Evolutionary conservation across 2,113 vertebrate genomes (phyloP).

Genomic region (Marmota flaviventris): DNA sequence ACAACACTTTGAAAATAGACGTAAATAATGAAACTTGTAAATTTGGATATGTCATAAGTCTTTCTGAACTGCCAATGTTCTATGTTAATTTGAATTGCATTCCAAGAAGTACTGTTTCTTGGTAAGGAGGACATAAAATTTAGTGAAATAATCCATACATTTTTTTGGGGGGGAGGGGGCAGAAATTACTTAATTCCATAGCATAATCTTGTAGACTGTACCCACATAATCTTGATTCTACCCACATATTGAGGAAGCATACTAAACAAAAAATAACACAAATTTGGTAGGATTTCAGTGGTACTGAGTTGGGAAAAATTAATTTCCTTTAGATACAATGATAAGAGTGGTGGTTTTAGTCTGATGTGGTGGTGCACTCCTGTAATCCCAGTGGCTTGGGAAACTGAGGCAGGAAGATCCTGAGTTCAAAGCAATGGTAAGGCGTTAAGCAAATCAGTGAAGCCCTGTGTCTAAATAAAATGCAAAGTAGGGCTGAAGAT

Average conservation of each 20-base stretch:
- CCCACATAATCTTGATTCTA: not conserved
- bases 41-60: not conserved
- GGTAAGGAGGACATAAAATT: not conserved
- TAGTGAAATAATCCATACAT: not conserved
- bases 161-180: not conserved
- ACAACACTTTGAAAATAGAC: constrained; percentile 17
- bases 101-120: not conserved
- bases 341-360: not conserved
- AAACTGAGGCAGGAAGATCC: no score
- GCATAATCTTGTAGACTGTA: not conserved
- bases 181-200: not conserved
- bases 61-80: constrained; percentile 5
- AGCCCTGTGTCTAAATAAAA: no score
- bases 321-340: not conserved
- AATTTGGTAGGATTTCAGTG: not conserved
- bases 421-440: no score
- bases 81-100: constrained; percentile 2
- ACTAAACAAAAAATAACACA: not conserved
- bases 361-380: no score
- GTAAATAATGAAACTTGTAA: not conserved
- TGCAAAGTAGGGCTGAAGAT: no score
- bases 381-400: no score
- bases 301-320: not conserved
- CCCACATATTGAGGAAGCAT: not conserved
- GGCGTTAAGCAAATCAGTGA: no score